Percentiles rank a stretch among this genome's conserved stretches.
Conservation (phyloP, 2,888 invertebrate genomes). For the Ditula angustiorana region DNA sequence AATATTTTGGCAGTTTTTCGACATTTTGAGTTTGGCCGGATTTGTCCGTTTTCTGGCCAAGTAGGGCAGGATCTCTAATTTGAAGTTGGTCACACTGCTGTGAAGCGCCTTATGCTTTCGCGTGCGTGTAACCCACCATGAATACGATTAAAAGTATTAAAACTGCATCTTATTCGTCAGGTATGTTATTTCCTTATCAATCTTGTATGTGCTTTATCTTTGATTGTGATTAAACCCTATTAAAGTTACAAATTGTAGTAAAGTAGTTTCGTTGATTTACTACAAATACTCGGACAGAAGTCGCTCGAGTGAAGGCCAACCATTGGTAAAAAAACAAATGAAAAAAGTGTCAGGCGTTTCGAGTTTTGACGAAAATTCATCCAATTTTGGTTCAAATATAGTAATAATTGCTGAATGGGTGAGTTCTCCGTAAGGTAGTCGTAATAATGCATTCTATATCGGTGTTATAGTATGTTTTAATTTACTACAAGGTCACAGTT, state of each 20-base stretch:
- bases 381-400: neutral
- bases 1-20: too few species aligned
- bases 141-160: too few species aligned
- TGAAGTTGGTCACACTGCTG: too few species aligned
- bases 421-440: neutral
- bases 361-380: neutral
- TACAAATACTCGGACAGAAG: conserved; percentile 37
- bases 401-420: conserved; percentile 9
- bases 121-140: too few species aligned
- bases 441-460: neutral
- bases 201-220: neutral
- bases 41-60: too few species aligned
- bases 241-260: conserved; percentile 12
- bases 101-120: too few species aligned
- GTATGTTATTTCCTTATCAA: conserved; percentile 45
- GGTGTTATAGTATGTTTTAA: neutral
- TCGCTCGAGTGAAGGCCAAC: conserved; percentile 35
- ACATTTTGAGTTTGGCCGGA: too few species aligned
- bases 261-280: conserved; percentile 20
- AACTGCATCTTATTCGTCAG: conserved; percentile 55
- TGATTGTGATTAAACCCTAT: neutral
- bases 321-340: conserved; percentile 33
- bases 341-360: conserved; percentile 26
- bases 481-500: neutral
- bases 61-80: too few species aligned